Evolutionary conservation across 2,113 vertebrate species (phyloP).

Genomic region (Gallinago jamesoni): DNA sequence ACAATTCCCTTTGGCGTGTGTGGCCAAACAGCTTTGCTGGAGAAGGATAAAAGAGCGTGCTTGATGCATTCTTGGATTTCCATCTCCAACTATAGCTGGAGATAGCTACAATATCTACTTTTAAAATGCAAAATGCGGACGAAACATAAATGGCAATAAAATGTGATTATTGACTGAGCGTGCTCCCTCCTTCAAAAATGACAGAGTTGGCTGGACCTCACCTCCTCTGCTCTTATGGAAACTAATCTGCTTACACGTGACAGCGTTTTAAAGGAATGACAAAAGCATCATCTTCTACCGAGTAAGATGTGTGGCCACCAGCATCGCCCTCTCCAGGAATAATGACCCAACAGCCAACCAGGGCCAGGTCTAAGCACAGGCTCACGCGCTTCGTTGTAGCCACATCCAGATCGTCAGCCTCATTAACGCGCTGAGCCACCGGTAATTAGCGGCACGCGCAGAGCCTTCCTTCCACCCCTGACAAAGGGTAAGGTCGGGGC

Average conservation of each 20-base stretch:
- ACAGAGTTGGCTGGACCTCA: not conserved
- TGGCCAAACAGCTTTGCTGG: not conserved
- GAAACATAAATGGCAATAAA: not conserved
- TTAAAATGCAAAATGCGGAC: not conserved
- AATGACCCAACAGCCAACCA: not conserved
- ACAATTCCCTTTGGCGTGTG: not conserved
- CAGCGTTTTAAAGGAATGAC: not conserved
- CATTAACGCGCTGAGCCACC: not conserved
- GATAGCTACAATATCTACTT: not conserved
- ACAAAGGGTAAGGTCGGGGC: not conserved
- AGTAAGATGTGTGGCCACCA: accelerated
- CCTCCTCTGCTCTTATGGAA: not conserved
- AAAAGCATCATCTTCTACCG: not conserved
- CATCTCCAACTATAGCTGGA: not conserved
- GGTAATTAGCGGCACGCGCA: accelerated
- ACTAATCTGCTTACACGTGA: not conserved
- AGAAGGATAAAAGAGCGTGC: not conserved
- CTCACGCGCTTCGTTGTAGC: accelerated
- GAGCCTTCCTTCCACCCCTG: not conserved
- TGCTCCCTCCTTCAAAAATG: not conserved
- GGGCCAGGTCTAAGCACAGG: not conserved
- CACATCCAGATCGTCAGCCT: not conserved
- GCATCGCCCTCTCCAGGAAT: not conserved
- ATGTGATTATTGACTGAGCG: not conserved
- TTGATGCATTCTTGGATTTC: not conserved